Evolutionary conservation across 1,140 invertebrate species (phyloP), one percentile per base, ranked within the genome.

Genomic region (Bombus balteatus): DNA sequence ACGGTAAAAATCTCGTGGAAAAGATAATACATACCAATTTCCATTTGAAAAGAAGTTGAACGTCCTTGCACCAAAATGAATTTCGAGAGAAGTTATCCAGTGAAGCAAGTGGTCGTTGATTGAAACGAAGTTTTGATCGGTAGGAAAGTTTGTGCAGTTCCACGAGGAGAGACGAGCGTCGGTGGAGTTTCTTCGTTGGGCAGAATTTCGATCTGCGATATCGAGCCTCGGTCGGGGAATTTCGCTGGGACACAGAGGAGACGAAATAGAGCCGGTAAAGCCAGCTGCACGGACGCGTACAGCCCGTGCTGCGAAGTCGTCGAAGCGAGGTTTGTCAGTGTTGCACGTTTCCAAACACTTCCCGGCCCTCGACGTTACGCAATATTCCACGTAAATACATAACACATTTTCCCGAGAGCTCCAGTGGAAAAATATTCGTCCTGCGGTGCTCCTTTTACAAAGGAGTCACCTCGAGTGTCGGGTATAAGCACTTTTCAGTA

Each of bases 331-430:
- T 81, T 86, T 85, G 78, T 86, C 72, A 80, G 77, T 74, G 82
- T 66, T 79, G 87, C 74, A 83, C 85, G 87, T 89, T 88, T 87
- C 70, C 81, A 88, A 90, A 90, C 83, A 91, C 84, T 91, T 89
- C 88, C 88, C 88, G 86, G 90, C 65, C 86, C 86, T 86, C 76
- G 91, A 75, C 75, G 87, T 92, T 92, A 92, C 92, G 92, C 92
- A 92, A 92, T 91, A 85, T 89, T 91, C 92, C 86, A 91, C 91
- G 90, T 90, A 92, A 92, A 92, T 92, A 92, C 92, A 92, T 92
- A 92, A 91, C 85, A 88, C 89, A 79, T 89, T 90, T 85, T 53
- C 76, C 73, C 41, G 74, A 78, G 87, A 59, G 66, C 81, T 81
- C 81, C 78, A 85, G 84, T 86, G 88, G 28, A 28, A 89, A 81